Evolutionary conservation across 2,797 vertebrate genomes (phyloP), one percentile per base, ranked within the genome.

Genomic region (Podarcis lilfordi): DNA sequence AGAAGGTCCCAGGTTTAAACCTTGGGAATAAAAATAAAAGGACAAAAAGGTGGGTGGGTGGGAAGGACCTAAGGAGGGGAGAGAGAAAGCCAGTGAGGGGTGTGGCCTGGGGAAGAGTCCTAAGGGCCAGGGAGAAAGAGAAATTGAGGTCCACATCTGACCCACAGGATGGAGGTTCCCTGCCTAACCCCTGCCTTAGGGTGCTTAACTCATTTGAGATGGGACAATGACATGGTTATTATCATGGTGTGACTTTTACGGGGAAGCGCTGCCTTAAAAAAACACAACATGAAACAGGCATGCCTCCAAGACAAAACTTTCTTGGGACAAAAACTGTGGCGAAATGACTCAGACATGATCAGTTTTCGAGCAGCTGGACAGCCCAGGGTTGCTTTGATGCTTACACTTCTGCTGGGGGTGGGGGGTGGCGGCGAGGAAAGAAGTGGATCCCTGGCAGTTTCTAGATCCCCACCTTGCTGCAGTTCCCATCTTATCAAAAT

Each of bases 381-480:
- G 69, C 37, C 37, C 17, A 43, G 61, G 43, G 6, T 29, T 27
- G 80, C 15, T 82, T 43, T 21, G 37, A 35, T 35, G 43, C 64
- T n/a, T 11, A 23, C 50, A 50, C 50, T 32, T 40, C 29, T 9
- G 15, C 59, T 27, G 40, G 40, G 64, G 81, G 35, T 2, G 13
- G 8, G 66, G 5, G 5, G n/a, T 4, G 23, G 9, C 5, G 40
- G 13, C 0, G 1, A 2, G 17, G 0, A 8, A 3, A 25, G 2
- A 6, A 27, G 11, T 1, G 1, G 3, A 21, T 32, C 50, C 40
- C 43, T 27, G 7, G 25, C 15, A 5, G 61, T 25, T 43, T 10
- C 61, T 7, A 13, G 3, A 7, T 40, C 8, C 23, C 21, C 25
- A 25, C 19, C 8, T 9, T 59, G 64, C 75, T 27, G 25, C 23